These are phyloP conservation scores for Pyrocephalus nanus DNA, from an alignment of 2,797 vertebrate genomes.

Conservation along the genomic window DNA sequence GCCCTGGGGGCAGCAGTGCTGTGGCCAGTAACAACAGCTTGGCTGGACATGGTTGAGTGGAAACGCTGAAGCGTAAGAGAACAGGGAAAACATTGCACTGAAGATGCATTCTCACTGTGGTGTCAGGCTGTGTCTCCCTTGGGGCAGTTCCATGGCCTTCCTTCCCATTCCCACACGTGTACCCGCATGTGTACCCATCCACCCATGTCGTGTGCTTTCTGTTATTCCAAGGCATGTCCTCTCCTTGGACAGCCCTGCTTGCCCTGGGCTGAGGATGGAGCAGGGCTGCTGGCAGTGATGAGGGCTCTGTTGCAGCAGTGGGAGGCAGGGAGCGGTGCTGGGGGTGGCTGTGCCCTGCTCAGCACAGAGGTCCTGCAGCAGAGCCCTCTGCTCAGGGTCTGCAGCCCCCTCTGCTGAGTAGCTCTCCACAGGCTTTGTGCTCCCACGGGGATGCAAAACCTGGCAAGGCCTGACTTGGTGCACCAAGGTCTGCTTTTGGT, in stretches of 20 bases:
- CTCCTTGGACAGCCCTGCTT: neutral
- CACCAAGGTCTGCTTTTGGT: neutral
- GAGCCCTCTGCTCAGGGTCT: neutral
- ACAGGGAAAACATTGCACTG: neutral
- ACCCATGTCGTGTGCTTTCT: neutral
- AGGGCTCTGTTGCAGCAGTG: neutral
- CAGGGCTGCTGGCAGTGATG: neutral
- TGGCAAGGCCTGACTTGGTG: neutral
- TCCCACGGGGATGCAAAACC: neutral
- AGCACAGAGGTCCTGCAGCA: rapidly evolving
- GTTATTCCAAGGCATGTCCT: neutral
- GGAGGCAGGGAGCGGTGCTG: neutral
- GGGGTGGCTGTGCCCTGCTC: neutral
- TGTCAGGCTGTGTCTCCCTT: neutral
- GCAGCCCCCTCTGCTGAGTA: neutral
- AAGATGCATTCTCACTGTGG: neutral
- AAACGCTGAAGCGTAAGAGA: neutral
- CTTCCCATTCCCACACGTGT: neutral
- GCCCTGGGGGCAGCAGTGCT: neutral
- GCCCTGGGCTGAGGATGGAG: neutral
- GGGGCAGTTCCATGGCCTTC: neutral
- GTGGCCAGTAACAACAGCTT: constrained; percentile 33
- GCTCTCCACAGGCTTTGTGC: neutral
- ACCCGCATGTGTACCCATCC: neutral
- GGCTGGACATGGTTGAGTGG: constrained; percentile 49